Evolutionary conservation across 2,888 invertebrate species (phyloP).

Genomic region (Ochropleura plecta): DNA sequence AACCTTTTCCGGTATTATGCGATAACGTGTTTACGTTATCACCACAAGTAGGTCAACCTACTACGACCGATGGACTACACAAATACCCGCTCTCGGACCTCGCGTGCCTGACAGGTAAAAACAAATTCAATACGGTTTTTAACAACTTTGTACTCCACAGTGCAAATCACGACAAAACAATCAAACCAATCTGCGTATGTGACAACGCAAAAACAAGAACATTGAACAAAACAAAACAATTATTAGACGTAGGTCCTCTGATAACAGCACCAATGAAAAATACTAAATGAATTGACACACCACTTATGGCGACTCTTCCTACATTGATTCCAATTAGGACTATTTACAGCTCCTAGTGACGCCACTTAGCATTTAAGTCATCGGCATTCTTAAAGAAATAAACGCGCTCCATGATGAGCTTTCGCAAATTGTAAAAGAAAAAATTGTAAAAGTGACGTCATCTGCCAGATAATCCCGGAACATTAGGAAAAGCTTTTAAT

Average conservation of each 20-base stretch:
- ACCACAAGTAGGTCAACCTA: constrained; percentile 68
- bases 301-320: constrained; percentile 71
- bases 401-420: constrained; percentile 33
- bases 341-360: constrained; percentile 62
- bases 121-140: constrained; percentile 67
- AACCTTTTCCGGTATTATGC: constrained; percentile 59
- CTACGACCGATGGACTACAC: constrained; percentile 69
- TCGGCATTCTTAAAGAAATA: constrained; percentile 56
- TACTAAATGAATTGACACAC: constrained; percentile 73
- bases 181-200: constrained; percentile 52
- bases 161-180: constrained; percentile 41
- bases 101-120: constrained; percentile 72
- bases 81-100: constrained; percentile 70
- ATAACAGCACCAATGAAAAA: constrained; percentile 71
- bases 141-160: constrained; percentile 69
- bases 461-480: constrained; percentile 22
- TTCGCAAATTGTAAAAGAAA: constrained; percentile 33
- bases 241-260: constrained; percentile 60
- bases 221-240: constrained; percentile 68
- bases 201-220: constrained; percentile 54
- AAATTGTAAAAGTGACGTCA: constrained; percentile 11
- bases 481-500: constrained; percentile 49
- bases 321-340: constrained; percentile 77
- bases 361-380: constrained; percentile 39
- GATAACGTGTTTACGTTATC: constrained; percentile 55